Conservation (phyloP, 2,888 invertebrate genomes). For the Hyles lineata region DNA sequence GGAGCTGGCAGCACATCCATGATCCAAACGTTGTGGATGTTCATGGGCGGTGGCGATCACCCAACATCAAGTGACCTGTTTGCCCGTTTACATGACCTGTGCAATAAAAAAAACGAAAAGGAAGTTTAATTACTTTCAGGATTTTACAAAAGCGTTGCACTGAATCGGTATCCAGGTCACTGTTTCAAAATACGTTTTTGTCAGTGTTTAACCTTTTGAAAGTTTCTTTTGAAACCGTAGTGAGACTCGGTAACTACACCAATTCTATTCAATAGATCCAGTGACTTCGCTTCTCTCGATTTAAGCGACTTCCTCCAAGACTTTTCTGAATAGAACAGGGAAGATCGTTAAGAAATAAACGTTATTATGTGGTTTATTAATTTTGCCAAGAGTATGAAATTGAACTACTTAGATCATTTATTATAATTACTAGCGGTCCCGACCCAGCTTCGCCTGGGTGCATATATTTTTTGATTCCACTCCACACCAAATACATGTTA, state of each 20-base stretch:
- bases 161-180: background rate
- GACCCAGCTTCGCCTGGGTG: too few relatives aligned
- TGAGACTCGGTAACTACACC: slow-evolving; percentile 12
- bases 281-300: slow-evolving; percentile 6
- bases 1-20: too few relatives aligned
- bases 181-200: background rate
- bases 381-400: background rate
- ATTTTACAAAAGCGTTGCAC: background rate
- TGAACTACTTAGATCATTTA: too few relatives aligned
- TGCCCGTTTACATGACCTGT: too few relatives aligned
- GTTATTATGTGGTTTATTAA: slow-evolving; percentile 6
- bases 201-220: background rate
- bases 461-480: too few relatives aligned
- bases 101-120: too few relatives aligned
- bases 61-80: too few relatives aligned
- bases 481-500: too few relatives aligned
- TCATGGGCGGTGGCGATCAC: too few relatives aligned
- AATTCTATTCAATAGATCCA: slow-evolving; percentile 17
- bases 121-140: too few relatives aligned
- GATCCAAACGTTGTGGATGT: too few relatives aligned
- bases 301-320: slow-evolving; percentile 8
- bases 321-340: background rate
- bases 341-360: slow-evolving; percentile 11
- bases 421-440: too few relatives aligned
- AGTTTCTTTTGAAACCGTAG: background rate